Evolutionary conservation across 2,888 invertebrate genomes (phyloP).

Genomic region (Noctua janthina): DNA sequence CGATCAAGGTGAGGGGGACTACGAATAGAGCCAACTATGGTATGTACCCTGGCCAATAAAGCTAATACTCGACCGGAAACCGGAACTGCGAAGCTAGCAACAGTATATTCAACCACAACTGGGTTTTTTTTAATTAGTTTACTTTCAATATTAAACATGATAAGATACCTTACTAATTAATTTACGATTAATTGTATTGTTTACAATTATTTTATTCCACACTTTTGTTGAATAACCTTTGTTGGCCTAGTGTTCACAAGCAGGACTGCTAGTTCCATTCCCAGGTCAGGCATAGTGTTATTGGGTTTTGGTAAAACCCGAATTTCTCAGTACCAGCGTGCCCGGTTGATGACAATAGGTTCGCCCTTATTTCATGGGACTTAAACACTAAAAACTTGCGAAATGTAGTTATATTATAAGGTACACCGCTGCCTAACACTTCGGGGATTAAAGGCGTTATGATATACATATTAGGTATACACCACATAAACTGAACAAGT

Average conservation of each 20-base stretch:
- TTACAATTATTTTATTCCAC: background rate
- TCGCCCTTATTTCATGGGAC: background rate
- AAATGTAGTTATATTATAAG: background rate
- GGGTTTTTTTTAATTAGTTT: background rate
- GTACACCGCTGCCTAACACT: background rate
- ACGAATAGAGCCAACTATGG: background rate
- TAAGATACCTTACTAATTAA: background rate
- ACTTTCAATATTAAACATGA: no score
- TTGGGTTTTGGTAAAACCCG: background rate
- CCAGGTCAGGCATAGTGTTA: background rate
- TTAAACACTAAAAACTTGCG: background rate
- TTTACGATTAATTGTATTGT: background rate
- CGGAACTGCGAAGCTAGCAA: background rate
- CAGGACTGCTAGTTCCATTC: background rate
- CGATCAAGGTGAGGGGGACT: background rate
- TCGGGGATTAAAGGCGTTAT: background rate
- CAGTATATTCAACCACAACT: background rate
- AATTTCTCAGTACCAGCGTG: background rate
- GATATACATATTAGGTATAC: background rate
- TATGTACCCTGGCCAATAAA: background rate
- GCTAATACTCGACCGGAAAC: background rate
- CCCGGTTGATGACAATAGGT: background rate
- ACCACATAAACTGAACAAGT: conserved; percentile 3
- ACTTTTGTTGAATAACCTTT: background rate
- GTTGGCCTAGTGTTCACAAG: background rate